Conservation (phyloP, 2,113 vertebrate genomes). For the Atrichornis clamosus region DNA sequence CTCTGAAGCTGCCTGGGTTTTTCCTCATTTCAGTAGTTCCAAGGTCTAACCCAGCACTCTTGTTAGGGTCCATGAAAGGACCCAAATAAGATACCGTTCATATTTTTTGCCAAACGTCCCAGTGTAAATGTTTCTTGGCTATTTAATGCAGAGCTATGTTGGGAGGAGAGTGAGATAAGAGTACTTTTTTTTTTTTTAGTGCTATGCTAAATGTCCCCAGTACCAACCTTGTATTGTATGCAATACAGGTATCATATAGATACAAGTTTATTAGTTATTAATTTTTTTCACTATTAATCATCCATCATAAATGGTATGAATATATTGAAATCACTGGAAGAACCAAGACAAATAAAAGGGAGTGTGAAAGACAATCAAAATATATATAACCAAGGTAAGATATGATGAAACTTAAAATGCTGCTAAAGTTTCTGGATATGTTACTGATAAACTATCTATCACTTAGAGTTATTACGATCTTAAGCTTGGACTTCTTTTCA, state of each 20-base stretch:
- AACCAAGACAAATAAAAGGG: background rate
- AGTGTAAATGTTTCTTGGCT: background rate
- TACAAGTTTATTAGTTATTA: background rate
- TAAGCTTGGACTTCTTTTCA: background rate
- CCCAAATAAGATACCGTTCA: background rate
- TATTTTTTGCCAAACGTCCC: background rate
- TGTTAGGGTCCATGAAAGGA: background rate
- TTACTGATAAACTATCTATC: background rate
- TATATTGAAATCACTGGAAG: background rate
- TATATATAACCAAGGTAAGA: background rate
- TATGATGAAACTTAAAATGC: background rate
- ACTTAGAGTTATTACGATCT: background rate
- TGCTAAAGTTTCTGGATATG: background rate
- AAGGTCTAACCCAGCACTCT: background rate
- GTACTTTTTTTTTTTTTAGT: background rate
- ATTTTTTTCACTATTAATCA: background rate
- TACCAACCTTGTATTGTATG: background rate
- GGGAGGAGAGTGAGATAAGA: background rate
- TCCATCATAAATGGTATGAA: background rate
- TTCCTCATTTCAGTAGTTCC: background rate
- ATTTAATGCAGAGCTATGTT: background rate
- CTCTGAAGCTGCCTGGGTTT: background rate
- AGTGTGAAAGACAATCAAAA: background rate
- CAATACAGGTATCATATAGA: background rate
- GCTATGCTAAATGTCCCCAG: rapidly evolving